Conservation (phyloP, 2,797 vertebrate species). For the Rhodeus uyekii region DNA sequence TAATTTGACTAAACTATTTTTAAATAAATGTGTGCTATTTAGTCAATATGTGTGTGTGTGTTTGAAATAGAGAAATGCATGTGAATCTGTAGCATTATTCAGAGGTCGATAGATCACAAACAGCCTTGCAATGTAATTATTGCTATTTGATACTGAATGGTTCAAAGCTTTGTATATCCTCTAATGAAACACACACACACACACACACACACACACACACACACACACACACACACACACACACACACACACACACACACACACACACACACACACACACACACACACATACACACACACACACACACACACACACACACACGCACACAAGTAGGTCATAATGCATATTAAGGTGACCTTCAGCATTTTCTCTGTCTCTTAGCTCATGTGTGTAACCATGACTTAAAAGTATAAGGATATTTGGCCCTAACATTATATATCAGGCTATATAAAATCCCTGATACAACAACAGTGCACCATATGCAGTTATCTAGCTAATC, state of each 20-base stretch:
- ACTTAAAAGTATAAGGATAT: neutral
- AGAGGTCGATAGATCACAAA: neutral
- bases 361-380: neutral
- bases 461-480: neutral
- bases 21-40: neutral
- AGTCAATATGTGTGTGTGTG: neutral
- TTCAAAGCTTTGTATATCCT: neutral
- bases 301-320: slow-evolving; percentile 32
- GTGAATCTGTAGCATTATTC: neutral
- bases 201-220: neutral
- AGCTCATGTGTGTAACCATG: neutral
- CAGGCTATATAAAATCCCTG: neutral
- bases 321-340: slow-evolving; percentile 12
- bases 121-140: neutral
- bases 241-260: slow-evolving; percentile 1
- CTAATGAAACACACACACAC: slow-evolving; percentile 4
- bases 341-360: slow-evolving; percentile 27
- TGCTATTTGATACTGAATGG: neutral
- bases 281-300: slow-evolving; percentile 18
- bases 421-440: neutral
- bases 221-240: no score
- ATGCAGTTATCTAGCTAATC: neutral
- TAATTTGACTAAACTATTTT: no score
- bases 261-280: slow-evolving; percentile 31
- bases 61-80: neutral